Conservation (phyloP, 2,797 vertebrate genomes). For the Malurus splendens region DNA sequence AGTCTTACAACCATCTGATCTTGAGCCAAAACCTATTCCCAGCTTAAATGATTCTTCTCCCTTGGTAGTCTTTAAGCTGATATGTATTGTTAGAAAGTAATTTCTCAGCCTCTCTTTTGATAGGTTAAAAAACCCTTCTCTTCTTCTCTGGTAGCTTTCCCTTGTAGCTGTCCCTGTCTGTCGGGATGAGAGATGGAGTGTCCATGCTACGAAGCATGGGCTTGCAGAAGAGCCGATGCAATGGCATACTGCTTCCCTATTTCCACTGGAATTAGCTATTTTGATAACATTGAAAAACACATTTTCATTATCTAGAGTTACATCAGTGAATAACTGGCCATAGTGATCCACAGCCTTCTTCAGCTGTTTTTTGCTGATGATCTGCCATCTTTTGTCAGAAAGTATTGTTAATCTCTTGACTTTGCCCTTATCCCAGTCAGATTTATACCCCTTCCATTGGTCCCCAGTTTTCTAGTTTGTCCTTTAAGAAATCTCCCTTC, state of each 20-base stretch:
- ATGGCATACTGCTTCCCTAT: neutral
- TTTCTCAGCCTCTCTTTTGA: neutral
- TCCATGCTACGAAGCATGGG: rapidly evolving
- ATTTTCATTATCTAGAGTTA: neutral
- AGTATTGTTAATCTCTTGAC: neutral
- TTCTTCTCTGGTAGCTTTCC: neutral
- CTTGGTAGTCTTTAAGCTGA: neutral
- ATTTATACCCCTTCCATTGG: neutral
- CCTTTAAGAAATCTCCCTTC: neutral
- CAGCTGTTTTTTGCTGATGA: neutral
- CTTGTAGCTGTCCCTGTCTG: neutral
- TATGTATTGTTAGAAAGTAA: neutral
- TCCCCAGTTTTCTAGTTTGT: neutral
- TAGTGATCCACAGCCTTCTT: neutral
- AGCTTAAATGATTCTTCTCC: neutral
- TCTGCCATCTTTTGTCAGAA: neutral
- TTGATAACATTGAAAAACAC: neutral
- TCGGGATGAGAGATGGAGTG: rapidly evolving
- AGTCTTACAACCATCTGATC: neutral
- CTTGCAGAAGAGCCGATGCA: neutral
- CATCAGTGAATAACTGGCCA: neutral
- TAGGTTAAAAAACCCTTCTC: neutral
- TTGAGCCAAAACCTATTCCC: neutral
- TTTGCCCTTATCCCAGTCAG: neutral
- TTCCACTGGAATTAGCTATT: neutral